Conservation (phyloP, 2,888 invertebrate genomes). For the Hirtodrosophila trivittata region DNA sequence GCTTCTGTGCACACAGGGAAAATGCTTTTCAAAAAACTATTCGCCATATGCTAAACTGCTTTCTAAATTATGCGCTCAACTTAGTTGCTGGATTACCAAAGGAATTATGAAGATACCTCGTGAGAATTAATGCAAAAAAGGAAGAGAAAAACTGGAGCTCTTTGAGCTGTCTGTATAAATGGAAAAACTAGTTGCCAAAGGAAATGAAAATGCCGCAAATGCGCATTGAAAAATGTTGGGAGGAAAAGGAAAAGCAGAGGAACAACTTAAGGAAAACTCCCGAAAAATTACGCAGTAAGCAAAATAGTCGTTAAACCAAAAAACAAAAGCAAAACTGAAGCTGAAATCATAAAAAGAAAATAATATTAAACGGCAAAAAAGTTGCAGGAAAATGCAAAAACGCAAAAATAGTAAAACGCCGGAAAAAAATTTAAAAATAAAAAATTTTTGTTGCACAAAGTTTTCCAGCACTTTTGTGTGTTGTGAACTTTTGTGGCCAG, state of each 20-base stretch:
- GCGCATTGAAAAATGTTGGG: constrained; percentile 38
- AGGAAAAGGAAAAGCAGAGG: background rate
- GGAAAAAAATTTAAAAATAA: constrained; percentile 17
- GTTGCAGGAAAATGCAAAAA: constrained; percentile 26
- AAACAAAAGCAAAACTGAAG: constrained; percentile 24
- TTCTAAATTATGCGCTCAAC: too few relatives aligned
- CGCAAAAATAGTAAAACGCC: constrained; percentile 26
- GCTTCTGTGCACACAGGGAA: constrained; percentile 8
- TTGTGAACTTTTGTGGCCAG: constrained; percentile 70
- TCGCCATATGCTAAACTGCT: constrained; percentile 46
- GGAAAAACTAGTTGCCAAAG: constrained; percentile 36
- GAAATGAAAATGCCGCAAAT: constrained; percentile 32
- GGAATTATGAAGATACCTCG: constrained; percentile 38
- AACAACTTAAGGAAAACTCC: constrained; percentile 49
- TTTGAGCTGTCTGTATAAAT: too few relatives aligned
- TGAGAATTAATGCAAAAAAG: too few relatives aligned
- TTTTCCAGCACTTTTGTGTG: constrained; percentile 64
- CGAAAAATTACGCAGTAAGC: constrained; percentile 44
- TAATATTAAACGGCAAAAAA: constrained; percentile 10
- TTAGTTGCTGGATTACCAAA: constrained; percentile 46
- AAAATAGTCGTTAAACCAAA: constrained; percentile 24
- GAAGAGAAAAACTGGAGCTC: too few relatives aligned
- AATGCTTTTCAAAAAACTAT: constrained; percentile 20
- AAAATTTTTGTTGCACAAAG: constrained; percentile 71
- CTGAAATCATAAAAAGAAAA: constrained; percentile 32